These are phyloP conservation scores for Nemotelus pantherinus DNA, from an alignment of 2,888 invertebrate genomes.

Conservation along the genomic window DNA sequence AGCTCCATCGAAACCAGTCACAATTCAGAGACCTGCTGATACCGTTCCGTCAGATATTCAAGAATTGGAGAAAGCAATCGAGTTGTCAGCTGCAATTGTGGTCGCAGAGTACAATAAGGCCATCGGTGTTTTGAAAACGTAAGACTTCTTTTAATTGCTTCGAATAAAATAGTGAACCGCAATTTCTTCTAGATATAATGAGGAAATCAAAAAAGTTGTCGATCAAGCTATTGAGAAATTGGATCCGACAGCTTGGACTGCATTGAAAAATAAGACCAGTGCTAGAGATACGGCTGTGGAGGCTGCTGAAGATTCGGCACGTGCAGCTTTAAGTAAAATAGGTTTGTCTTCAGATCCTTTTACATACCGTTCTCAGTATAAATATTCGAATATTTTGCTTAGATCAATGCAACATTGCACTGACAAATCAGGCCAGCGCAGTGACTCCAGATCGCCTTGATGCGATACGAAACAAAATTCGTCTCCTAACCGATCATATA, in stretches of 20 bases:
- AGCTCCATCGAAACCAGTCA: constrained; percentile 46
- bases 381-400: constrained; percentile 10
- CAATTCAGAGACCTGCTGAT: constrained; percentile 58
- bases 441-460: constrained; percentile 64
- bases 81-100: constrained; percentile 70
- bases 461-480: constrained; percentile 69
- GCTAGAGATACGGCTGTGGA: constrained; percentile 68
- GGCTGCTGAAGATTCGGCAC: constrained; percentile 70
- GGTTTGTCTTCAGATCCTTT: constrained; percentile 59
- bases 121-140: constrained; percentile 67
- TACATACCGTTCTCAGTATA: neutral
- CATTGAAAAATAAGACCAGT: constrained; percentile 69
- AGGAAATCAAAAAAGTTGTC: constrained; percentile 68
- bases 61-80: constrained; percentile 69
- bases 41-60: constrained; percentile 65
- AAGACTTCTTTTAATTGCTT: constrained; percentile 35
- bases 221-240: constrained; percentile 72
- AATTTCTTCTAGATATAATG: constrained; percentile 63
- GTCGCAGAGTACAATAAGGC: constrained; percentile 75
- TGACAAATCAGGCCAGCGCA: constrained; percentile 58
- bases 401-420: constrained; percentile 60
- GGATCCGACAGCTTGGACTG: constrained; percentile 68
- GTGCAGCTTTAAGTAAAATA: constrained; percentile 69
- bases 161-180: neutral
- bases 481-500: constrained; percentile 69